A percentile compares a stretch with the other conserved stretches of the same genome.
These are phyloP conservation scores for Leucophenga varia DNA, from an alignment of 1,140 invertebrate genomes.

Conservation along the genomic window DNA sequence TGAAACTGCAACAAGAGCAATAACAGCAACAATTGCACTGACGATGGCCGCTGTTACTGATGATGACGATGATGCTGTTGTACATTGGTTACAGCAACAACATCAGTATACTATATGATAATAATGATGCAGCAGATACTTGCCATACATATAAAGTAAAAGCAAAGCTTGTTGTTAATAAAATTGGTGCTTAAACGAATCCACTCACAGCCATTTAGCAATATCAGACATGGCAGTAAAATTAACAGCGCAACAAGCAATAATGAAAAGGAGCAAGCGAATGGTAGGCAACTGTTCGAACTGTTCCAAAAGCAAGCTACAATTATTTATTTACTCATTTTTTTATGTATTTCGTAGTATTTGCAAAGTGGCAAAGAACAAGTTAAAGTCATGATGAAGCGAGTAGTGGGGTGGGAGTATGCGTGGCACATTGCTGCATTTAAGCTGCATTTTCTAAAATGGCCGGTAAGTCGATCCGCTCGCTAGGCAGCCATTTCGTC, in stretches of 20 bases:
- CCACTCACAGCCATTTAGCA: conserved; percentile 56
- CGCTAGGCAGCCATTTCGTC: conserved; percentile 39
- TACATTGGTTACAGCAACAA: too few relatives aligned
- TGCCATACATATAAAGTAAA: too few relatives aligned
- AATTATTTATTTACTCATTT: conserved; percentile 48
- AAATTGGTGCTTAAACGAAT: conserved; percentile 56
- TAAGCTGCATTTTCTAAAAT: conserved; percentile 50
- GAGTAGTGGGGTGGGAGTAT: conserved; percentile 10
- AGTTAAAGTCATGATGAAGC: conserved; percentile 34
- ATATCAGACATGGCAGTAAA: conserved; percentile 55
- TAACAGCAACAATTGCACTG: too few relatives aligned
- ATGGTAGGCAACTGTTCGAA: not conserved
- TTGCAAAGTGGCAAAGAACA: too few relatives aligned
- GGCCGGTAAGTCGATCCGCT: conserved; percentile 25
- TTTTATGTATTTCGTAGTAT: conserved; percentile 14
- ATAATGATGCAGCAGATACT: too few relatives aligned
- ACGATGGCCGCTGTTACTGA: too few relatives aligned
- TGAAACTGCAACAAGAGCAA: conserved; percentile 20
- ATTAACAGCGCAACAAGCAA: conserved; percentile 50
- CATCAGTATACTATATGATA: too few relatives aligned
- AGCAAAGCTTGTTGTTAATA: too few relatives aligned
- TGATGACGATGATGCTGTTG: too few relatives aligned
- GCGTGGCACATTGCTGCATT: conserved; percentile 8
- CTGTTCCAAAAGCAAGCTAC: too few relatives aligned
- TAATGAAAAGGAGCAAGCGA: conserved; percentile 3